phyloP scores from a whole-genome alignment of 1,140 invertebrate species.

The Drosophila eugracilis region DNA sequence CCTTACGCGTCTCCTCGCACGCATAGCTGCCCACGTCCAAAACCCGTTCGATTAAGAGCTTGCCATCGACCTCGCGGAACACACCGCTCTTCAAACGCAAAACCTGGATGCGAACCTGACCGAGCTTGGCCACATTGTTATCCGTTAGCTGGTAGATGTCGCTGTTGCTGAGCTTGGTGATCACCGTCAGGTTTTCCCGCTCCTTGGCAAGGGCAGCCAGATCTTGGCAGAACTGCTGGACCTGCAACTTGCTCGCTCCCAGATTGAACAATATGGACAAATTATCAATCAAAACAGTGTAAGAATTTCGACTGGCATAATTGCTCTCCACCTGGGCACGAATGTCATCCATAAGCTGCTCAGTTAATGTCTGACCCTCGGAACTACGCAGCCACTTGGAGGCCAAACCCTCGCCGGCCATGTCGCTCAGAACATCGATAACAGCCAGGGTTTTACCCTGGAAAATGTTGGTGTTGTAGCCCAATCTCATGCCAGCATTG shows the following conservation, averaged over 20 bases:
- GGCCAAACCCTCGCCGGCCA: conserved; percentile 68
- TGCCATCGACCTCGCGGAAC: conserved; percentile 89
- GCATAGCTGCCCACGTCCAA: conserved; percentile 81
- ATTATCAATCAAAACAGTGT: conserved; percentile 89
- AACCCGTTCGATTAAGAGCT: conserved; percentile 86
- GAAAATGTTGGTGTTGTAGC: conserved; percentile 88
- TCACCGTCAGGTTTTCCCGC: conserved; percentile 84
- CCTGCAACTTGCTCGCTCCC: conserved; percentile 80
- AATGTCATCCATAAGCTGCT: conserved; percentile 66
- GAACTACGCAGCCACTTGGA: conserved; percentile 71
- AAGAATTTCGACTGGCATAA: conserved; percentile 66
- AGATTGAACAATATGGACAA: conserved; percentile 89
- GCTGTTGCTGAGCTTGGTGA: conserved; percentile 86
- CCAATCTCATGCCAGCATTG: conserved; percentile 89
- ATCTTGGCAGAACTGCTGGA: conserved; percentile 80
- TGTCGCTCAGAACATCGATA: conserved; percentile 86
- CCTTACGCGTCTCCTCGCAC: conserved; percentile 75
- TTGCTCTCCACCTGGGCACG: conserved; percentile 60
- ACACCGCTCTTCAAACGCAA: conserved; percentile 88
- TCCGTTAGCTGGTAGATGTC: conserved; percentile 86
- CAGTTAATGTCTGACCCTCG: conserved; percentile 55
- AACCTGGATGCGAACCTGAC: conserved; percentile 88
- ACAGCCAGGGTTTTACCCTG: conserved; percentile 86
- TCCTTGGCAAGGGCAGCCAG: conserved; percentile 83
- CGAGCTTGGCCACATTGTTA: conserved; percentile 87